Conservation (phyloP, 2,797 vertebrate species). For the Gambelia wislizenii region DNA sequence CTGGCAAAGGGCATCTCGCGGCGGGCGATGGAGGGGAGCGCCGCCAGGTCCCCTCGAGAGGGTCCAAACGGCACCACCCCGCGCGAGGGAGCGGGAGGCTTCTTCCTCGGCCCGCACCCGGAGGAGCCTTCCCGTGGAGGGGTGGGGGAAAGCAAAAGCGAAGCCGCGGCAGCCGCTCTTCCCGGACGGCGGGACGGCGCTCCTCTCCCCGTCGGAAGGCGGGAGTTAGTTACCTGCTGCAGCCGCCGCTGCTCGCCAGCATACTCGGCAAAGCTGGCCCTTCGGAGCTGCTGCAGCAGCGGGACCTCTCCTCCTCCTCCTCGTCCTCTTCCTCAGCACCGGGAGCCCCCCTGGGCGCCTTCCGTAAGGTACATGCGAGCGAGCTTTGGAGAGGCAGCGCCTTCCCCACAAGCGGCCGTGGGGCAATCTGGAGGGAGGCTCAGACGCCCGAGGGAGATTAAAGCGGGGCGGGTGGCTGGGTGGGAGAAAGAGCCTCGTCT, state of each 20-base stretch:
- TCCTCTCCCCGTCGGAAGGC: background rate
- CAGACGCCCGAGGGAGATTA: background rate
- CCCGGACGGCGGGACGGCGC: too few species aligned
- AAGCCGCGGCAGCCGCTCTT: background rate
- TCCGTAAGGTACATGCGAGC: background rate
- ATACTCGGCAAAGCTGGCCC: background rate
- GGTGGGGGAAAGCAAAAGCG: too few species aligned
- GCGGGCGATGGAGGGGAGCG: too few species aligned
- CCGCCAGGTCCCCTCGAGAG: too few species aligned
- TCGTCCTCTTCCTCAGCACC: background rate
- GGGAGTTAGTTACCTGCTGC: constrained; percentile 38
- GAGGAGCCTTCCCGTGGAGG: too few species aligned
- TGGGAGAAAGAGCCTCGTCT: background rate
- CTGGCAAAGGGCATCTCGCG: background rate
- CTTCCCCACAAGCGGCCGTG: background rate
- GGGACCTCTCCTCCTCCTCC: background rate
- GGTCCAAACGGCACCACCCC: background rate
- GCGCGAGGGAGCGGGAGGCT: background rate
- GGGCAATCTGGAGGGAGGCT: background rate
- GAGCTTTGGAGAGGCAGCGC: background rate
- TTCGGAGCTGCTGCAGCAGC: background rate
- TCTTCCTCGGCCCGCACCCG: background rate
- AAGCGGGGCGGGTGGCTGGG: background rate
- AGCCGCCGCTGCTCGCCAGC: background rate
- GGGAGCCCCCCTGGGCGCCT: background rate